A percentile compares a stretch with the other conserved stretches of the same genome.
These are phyloP conservation scores for Andrena bucephala DNA, from an alignment of 2,888 invertebrate species.

Conservation along the genomic window DNA sequence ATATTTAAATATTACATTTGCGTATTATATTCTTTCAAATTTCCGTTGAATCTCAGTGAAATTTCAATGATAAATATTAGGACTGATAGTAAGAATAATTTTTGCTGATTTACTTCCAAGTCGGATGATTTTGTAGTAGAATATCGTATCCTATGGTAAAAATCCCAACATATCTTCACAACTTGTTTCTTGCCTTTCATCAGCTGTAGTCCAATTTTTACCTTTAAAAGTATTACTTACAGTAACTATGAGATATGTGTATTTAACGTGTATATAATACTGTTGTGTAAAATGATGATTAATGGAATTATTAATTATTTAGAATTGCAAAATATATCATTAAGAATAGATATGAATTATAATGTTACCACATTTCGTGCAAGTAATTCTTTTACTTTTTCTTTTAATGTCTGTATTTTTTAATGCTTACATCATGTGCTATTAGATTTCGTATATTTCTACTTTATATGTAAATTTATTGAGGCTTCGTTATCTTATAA, in stretches of 20 bases:
- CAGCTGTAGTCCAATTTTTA: constrained; percentile 18
- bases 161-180: constrained; percentile 15
- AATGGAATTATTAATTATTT: constrained; percentile 9
- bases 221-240: not conserved
- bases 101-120: not conserved
- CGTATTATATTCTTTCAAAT: constrained; percentile 6
- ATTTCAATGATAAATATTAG: not conserved
- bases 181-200: constrained; percentile 4
- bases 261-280: constrained; percentile 13
- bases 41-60: not conserved
- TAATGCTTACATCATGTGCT: not conserved
- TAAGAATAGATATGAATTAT: not conserved
- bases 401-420: not conserved
- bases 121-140: not conserved
- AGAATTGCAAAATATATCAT: not conserved
- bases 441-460: not conserved
- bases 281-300: not conserved
- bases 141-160: constrained; percentile 26
- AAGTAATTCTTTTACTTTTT: not conserved
- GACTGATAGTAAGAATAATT: not conserved
- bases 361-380: not conserved
- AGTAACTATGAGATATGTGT: not conserved
- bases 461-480: not conserved
- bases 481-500: not conserved
- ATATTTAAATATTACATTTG: constrained; percentile 38